These are phyloP conservation scores for Netelia inedita DNA, from an alignment of 2,888 invertebrate species.

Conservation along the genomic window DNA sequence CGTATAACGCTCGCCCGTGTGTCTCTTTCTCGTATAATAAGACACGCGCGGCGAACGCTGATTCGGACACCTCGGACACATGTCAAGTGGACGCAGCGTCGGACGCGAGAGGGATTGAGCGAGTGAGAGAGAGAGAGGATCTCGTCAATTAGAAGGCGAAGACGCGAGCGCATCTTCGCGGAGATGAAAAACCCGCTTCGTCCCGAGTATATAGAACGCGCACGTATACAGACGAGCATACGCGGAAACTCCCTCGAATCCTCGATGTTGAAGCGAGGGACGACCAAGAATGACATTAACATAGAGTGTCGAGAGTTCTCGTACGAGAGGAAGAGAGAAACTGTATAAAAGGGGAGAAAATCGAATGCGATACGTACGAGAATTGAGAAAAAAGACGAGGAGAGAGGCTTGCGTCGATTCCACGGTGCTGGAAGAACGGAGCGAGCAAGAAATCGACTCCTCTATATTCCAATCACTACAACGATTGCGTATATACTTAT, in stretches of 20 bases:
- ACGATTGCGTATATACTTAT: conserved; percentile 6
- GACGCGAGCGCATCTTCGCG: conserved; percentile 58
- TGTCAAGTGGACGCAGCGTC: conserved; percentile 72
- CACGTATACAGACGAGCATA: neutral
- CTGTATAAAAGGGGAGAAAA: conserved; percentile 7
- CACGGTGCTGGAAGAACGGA: conserved; percentile 59
- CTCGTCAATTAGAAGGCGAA: conserved; percentile 82
- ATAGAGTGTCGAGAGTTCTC: conserved; percentile 72
- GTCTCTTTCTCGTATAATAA: conserved; percentile 74
- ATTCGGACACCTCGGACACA: conserved; percentile 81
- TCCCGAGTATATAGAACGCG: conserved; percentile 15
- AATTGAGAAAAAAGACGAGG: conserved; percentile 23
- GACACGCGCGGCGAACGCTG: conserved; percentile 75
- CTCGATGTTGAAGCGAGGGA: conserved; percentile 73
- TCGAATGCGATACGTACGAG: neutral
- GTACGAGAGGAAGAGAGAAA: conserved; percentile 30
- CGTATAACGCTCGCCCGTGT: neutral
- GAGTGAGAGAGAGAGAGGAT: conserved; percentile 52
- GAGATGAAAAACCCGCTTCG: conserved; percentile 78
- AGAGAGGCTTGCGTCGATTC: conserved; percentile 45
- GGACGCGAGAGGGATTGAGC: conserved; percentile 8
- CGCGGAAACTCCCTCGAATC: conserved; percentile 69
- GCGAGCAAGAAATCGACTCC: conserved; percentile 51
- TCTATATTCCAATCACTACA: neutral
- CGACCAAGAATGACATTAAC: conserved; percentile 81